Evolutionary conservation across 2,888 invertebrate species (phyloP).

Genomic region (Diadegma fenestrale): DNA sequence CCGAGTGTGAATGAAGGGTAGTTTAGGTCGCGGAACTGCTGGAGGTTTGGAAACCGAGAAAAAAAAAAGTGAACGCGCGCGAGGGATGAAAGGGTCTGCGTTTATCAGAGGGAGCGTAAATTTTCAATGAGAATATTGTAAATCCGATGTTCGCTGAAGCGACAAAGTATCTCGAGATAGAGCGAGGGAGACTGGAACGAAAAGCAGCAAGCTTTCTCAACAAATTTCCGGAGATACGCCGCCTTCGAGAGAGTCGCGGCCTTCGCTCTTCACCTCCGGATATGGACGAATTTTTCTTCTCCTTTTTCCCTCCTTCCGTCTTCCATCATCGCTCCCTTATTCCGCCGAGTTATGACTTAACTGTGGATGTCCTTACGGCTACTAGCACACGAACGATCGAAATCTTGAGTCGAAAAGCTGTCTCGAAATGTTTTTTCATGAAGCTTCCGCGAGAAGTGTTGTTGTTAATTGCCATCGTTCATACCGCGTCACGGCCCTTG

Average conservation of each 20-base stretch:
- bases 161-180: slow-evolving; percentile 73
- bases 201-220: slow-evolving; percentile 7
- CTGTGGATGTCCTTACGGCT: background rate
- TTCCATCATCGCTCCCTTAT: slow-evolving; percentile 2
- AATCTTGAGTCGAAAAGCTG: background rate
- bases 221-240: slow-evolving; percentile 22
- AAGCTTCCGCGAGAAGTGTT: background rate
- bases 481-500: no score
- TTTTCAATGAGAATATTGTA: slow-evolving; percentile 78
- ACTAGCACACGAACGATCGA: background rate
- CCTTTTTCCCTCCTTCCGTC: background rate
- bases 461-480: background rate
- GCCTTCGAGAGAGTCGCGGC: background rate
- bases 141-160: slow-evolving; percentile 75
- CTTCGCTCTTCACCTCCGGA: slow-evolving; percentile 3
- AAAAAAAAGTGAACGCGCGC: background rate
- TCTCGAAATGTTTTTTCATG: background rate
- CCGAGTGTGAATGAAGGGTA: slow-evolving; percentile 4
- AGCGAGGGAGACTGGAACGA: slow-evolving; percentile 8
- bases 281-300: slow-evolving; percentile 12
- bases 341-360: slow-evolving; percentile 1
- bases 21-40: background rate
- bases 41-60: background rate
- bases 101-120: slow-evolving; percentile 73
- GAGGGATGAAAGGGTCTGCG: slow-evolving; percentile 31